Evolutionary conservation across 2,888 invertebrate species (phyloP).

Genomic region (Leptopterna dolabrata): DNA sequence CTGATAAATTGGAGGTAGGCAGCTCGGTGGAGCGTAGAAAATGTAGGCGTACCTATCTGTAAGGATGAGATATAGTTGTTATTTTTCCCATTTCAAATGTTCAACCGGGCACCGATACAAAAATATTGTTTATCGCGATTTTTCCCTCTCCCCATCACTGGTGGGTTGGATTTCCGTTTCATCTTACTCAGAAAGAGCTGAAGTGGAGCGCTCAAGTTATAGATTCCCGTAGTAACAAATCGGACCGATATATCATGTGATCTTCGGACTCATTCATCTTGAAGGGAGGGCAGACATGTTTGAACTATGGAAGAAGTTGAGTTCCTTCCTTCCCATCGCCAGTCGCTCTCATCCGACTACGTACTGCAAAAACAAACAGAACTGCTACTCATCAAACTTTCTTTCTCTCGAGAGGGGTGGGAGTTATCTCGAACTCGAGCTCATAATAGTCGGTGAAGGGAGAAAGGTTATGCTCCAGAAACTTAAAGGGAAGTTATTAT

Average conservation of each 20-base stretch:
- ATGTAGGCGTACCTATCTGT: too few species aligned
- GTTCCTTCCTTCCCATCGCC: background rate
- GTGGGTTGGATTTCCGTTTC: conserved; percentile 37
- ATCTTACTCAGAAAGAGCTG: conserved; percentile 43
- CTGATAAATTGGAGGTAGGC: too few species aligned
- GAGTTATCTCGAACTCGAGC: background rate
- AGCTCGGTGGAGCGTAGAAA: too few species aligned
- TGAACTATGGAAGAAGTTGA: conserved; percentile 43
- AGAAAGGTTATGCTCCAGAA: background rate
- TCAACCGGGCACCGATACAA: background rate
- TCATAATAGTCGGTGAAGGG: conserved; percentile 6
- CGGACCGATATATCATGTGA: conserved; percentile 42
- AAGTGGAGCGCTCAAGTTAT: conserved; percentile 19
- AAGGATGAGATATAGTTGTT: too few species aligned
- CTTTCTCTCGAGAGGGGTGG: background rate
- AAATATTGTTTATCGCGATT: background rate
- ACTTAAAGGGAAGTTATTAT: background rate
- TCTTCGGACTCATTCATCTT: conserved; percentile 51
- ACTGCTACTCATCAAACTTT: conserved; percentile 53
- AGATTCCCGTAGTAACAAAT: conserved; percentile 8
- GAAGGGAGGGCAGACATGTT: conserved; percentile 17
- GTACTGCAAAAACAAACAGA: conserved; percentile 44
- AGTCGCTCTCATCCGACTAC: background rate
- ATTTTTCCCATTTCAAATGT: too few species aligned
- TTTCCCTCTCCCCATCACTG: background rate